Evolutionary conservation across 1,140 invertebrate species (phyloP), one percentile per base, ranked within the genome.

Genomic region (Mesaphorura yosii): DNA sequence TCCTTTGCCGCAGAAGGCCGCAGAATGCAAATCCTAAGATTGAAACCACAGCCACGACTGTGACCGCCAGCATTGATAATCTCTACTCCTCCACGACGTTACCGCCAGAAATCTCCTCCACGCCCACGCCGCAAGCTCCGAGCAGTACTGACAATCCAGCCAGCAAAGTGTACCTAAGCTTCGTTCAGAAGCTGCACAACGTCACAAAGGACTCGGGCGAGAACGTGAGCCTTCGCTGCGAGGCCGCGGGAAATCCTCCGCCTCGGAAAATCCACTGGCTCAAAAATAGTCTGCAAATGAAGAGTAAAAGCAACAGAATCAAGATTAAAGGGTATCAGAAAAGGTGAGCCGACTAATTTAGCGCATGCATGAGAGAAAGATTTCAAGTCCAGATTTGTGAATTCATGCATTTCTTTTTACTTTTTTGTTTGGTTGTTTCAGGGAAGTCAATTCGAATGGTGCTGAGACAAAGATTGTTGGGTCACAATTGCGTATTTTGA

Each of bases 171-270:
- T 42, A 59, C 68, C n/a, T 64, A 63, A 7, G n/a, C n/a, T 64
- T 69, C 40, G 47, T 64, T 26, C 53, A 67, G 17, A 65, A 69
- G 12, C 63, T 83, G 59, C 67, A 65, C 17, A 86, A 85, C 63
- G 59, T 78, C 15, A 82, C 80, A 2, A 75, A 75, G 57, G 76
- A 79, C 55, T 68, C 72, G 12, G 81, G 81, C 2, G 75, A 78
- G 23, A 70, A 67, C 2, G 75, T 80, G 2, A 73, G 75, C 51
- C 70, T 86, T 57, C 65, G 73, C 34, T 86, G 83, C 64, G 81
- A 84, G 64, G 81, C 81, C 7, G 72, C 71, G 31, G 76, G 80
- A n/a, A 70, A 74, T 22, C 69, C 76, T 0, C 70, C 75, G 3
- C 67, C 67, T 12, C 70, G 64, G 0, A 72, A 70, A 47, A 76